Percentiles rank a stretch among this genome's conserved stretches.
Evolutionary conservation across 2,888 invertebrate species (phyloP).

Genomic region (Blastobasis adustella): DNA sequence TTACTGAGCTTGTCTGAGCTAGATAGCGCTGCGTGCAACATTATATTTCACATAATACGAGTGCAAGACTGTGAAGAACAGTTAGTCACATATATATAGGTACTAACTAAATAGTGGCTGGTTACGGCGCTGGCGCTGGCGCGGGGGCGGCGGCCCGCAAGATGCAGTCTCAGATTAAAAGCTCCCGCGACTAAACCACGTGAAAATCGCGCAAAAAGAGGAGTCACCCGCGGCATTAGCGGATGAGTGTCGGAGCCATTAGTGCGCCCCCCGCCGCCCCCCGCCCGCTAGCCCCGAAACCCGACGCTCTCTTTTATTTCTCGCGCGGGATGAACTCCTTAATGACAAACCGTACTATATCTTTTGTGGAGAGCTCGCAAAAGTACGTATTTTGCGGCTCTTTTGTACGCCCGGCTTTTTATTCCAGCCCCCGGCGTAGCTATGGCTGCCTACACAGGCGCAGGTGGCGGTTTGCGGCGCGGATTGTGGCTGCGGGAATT

Average conservation of each 20-base stretch:
- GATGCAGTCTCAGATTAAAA: conserved; percentile 71
- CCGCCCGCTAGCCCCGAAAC: conserved; percentile 45
- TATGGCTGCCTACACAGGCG: neutral
- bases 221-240: conserved; percentile 75
- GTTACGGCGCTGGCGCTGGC: conserved; percentile 37
- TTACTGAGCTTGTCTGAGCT: no score
- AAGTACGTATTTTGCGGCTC: conserved; percentile 74
- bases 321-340: conserved; percentile 75
- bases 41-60: no score
- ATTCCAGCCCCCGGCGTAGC: conserved; percentile 33
- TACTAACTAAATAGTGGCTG: conserved; percentile 50
- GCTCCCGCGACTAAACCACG: conserved; percentile 71
- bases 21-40: no score
- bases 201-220: conserved; percentile 73
- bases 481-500: neutral
- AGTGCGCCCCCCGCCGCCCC: conserved; percentile 43
- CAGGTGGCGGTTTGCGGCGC: neutral
- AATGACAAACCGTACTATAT: conserved; percentile 76
- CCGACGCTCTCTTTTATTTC: conserved; percentile 72
- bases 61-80: no score
- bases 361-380: conserved; percentile 73
- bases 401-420: conserved; percentile 69
- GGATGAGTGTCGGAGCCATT: conserved; percentile 75
- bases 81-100: conserved; percentile 12
- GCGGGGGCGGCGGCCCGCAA: conserved; percentile 34